Base-by-base conservation (phyloP, 2,797 vertebrate species). In the Coccyzus lansbergi region DNA sequence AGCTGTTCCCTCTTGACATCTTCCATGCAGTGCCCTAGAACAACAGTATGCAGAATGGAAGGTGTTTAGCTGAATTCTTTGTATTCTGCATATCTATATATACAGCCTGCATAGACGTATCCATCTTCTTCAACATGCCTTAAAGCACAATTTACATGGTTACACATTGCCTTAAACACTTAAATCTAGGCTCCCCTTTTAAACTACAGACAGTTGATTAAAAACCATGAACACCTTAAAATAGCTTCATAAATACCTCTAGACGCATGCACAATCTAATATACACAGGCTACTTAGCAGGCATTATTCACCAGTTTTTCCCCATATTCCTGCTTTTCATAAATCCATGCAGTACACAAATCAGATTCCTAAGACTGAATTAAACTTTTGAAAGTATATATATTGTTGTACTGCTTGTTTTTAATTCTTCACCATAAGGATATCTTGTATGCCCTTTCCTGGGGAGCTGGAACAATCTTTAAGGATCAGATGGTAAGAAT, bases 41-140 rank as follows among this genome's bases (percentile, higher is more conserved):
- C 8, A 65, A 19, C 69, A 80, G 5, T 13, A 10, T 10, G 17
- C 10, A 42, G 46, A 79, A n/a, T 12, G 28, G 15, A 56, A 76
- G 7, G 6, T 33, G 76, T 75, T 76, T 12, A 78, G 76, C 51
- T 58, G 46, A 76, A 31, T 20, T 53, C 28, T 52, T 63, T 55
- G 6, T 63, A 17, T 40, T 36, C 34, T 76, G 34, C 34, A 7
- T 36, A 7, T 11, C 26, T 71, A 6, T 28, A 13, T 9, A 28
- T 48, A 34, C 12, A 44, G 9, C 46, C 42, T 67, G 10, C 36
- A 33, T 11, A 65, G 42, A 24, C 40, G n/a, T 3, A 15, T 42
- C 26, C 15, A 3, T 34, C 7, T 44, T 51, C 26, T 69, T 56
- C 2, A 1, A 15, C 3, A 4, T 0, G 3, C 26, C 40, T 78